Percentiles rank a stretch among this genome's conserved stretches.
phyloP scores from a whole-genome alignment of 2,797 vertebrate species.

The Phataginus tricuspis region DNA sequence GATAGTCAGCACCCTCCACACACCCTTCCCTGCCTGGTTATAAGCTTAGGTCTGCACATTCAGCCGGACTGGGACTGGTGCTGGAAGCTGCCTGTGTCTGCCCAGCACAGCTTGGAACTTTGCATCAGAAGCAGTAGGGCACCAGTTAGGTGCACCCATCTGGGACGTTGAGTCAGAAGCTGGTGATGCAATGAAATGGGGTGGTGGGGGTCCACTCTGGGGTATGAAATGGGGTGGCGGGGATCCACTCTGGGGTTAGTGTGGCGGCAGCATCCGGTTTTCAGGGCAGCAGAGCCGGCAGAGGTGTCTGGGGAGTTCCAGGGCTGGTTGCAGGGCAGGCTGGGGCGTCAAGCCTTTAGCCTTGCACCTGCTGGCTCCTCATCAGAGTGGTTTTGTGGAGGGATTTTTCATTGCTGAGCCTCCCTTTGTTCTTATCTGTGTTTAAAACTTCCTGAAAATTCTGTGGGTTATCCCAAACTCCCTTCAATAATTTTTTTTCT shows the following conservation, averaged over 20 bases:
- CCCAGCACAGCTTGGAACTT: not conserved
- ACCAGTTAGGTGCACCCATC: not conserved
- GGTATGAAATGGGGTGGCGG: not conserved
- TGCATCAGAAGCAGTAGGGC: not conserved
- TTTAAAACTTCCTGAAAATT: conserved; percentile 47
- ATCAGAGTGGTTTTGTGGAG: conserved; percentile 22
- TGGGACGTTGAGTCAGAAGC: conserved; percentile 2
- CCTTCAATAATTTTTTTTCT: not conserved
- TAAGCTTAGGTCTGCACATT: not conserved
- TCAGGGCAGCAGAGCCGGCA: not conserved
- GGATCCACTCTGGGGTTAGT: not conserved
- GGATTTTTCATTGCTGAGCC: not conserved
- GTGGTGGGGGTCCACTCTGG: not conserved
- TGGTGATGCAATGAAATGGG: conserved; percentile 9
- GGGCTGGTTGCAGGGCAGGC: not conserved
- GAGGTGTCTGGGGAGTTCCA: conserved; percentile 28
- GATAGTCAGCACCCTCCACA: not conserved
- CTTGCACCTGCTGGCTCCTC: not conserved
- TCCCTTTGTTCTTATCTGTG: conserved; percentile 48
- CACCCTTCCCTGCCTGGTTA: not conserved
- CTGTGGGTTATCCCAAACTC: not conserved
- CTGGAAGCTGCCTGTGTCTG: not conserved
- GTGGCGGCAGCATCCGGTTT: not conserved
- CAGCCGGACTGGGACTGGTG: not conserved
- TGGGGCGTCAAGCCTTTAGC: not conserved